Conservation (phyloP, 2,113 vertebrate genomes). For the Corapipo altera region DNA sequence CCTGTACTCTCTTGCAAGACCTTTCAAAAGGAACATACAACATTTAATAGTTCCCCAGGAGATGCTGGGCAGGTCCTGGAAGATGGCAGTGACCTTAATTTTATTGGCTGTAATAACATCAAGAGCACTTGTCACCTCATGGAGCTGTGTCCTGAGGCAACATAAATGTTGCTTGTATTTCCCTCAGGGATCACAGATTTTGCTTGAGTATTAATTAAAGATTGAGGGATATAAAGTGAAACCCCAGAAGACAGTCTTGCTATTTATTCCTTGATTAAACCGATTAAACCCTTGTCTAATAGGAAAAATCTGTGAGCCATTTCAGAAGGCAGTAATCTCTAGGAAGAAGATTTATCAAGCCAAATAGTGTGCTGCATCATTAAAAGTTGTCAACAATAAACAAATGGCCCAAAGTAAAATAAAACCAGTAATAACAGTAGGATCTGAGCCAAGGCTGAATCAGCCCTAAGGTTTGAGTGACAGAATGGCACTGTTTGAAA, state of each 20-base stretch:
- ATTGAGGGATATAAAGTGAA: constrained; percentile 10
- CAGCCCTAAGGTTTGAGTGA: not conserved
- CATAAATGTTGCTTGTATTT: not conserved
- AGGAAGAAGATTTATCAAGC: not conserved
- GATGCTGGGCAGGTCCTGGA: not conserved
- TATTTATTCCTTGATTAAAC: constrained; percentile 52
- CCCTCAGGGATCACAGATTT: not conserved
- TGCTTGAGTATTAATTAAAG: constrained; percentile 38
- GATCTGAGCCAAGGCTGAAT: not conserved
- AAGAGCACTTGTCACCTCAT: not conserved
- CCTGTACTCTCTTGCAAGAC: not conserved
- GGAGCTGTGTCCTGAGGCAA: not conserved
- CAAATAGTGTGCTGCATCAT: not conserved
- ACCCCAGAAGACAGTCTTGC: not conserved
- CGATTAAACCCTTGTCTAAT: not conserved
- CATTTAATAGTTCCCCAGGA: not conserved
- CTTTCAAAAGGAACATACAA: not conserved
- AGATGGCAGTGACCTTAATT: not conserved
- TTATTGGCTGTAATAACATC: not conserved
- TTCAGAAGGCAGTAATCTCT: not conserved
- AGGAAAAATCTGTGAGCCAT: constrained; percentile 14
- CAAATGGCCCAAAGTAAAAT: not conserved
- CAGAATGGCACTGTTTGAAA: not conserved
- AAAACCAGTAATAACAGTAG: not conserved
- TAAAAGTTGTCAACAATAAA: not conserved